phyloP scores from a whole-genome alignment of 2,113 vertebrate genomes.

The Cheirogaleus medius region DNA sequence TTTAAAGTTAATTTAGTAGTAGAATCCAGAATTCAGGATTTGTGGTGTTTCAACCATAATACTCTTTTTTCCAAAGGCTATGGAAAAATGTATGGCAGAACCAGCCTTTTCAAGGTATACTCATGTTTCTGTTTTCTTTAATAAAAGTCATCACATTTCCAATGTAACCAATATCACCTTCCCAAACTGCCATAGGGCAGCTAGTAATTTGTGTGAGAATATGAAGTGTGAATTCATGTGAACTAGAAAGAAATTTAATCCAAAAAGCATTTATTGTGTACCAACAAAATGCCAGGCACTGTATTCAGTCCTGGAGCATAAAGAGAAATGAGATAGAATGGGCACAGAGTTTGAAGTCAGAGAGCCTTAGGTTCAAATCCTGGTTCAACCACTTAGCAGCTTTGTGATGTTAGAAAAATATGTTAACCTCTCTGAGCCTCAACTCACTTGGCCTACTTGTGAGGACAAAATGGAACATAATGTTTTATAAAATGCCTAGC shows the following conservation, averaged over 20 bases:
- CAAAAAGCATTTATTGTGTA: not conserved
- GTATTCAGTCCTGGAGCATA: not conserved
- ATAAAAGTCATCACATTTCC: not conserved
- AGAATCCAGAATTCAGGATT: not conserved
- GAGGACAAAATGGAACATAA: not conserved
- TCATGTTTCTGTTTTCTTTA: constrained; percentile 12
- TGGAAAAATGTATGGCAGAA: not conserved
- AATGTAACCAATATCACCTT: not conserved
- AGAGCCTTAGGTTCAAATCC: not conserved
- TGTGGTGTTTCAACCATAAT: not conserved
- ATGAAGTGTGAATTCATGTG: not conserved
- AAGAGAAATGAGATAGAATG: not conserved
- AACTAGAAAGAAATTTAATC: not conserved
- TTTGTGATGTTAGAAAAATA: not conserved
- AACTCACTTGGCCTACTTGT: not conserved
- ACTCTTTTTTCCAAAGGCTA: not conserved
- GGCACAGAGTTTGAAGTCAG: not conserved
- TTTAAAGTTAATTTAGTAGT: not conserved
- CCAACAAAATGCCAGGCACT: not conserved
- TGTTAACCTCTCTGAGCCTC: not conserved
- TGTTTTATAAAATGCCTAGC: not conserved
- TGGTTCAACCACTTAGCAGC: not conserved
- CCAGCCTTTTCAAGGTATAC: not conserved
- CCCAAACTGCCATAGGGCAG: not conserved
- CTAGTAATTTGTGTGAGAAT: not conserved